Conservation (phyloP, 2,888 invertebrate species). For the Thalpophila matura region DNA sequence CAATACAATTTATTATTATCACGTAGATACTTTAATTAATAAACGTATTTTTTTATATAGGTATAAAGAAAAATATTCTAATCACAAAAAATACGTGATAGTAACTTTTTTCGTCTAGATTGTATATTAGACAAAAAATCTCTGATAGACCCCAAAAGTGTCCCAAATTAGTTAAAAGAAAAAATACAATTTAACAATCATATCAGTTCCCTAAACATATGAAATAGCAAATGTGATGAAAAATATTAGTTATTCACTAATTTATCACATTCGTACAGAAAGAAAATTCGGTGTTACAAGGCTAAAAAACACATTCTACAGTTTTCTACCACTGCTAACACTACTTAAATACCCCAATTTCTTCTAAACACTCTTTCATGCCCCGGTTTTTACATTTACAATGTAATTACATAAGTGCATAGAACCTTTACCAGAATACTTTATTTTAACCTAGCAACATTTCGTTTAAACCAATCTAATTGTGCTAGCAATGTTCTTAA, state of each 20-base stretch:
- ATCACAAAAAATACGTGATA: too few species aligned
- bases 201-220: conserved; percentile 39
- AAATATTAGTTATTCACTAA: conserved; percentile 34
- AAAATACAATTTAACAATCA: too few species aligned
- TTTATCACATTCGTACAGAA: conserved; percentile 25
- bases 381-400: conserved; percentile 32
- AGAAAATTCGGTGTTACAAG: conserved; percentile 36
- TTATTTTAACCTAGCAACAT: conserved; percentile 37
- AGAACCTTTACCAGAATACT: conserved; percentile 48
- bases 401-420: conserved; percentile 37
- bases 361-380: conserved; percentile 35
- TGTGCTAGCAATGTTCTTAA: conserved; percentile 14
- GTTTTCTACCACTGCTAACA: conserved; percentile 42
- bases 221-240: conserved; percentile 22
- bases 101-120: too few species aligned
- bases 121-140: too few species aligned
- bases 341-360: conserved; percentile 22
- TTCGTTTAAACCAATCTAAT: background rate
- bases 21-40: too few species aligned
- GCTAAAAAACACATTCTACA: conserved; percentile 49
- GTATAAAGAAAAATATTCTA: too few species aligned
- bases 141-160: too few species aligned
- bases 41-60: too few species aligned
- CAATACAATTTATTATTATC: too few species aligned
- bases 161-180: too few species aligned